Evolutionary conservation across 1,140 invertebrate genomes (phyloP).

Genomic region (Drosophila biarmipes): DNA sequence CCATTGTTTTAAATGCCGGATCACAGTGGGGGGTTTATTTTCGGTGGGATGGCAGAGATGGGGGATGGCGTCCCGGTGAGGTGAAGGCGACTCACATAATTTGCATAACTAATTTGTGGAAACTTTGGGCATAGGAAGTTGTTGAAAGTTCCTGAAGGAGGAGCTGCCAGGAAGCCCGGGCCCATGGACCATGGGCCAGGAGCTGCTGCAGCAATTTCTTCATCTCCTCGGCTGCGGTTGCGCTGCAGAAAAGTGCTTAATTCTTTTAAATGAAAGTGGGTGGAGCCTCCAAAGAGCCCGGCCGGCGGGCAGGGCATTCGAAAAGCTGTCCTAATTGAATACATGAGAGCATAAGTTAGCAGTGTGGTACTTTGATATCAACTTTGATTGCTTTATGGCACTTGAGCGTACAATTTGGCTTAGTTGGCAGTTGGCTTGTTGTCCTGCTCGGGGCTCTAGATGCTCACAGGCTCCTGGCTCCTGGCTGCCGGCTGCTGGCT

Average conservation of each 20-base stretch:
- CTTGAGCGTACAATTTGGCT: slow-evolving; percentile 81
- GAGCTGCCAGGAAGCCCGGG: slow-evolving; percentile 38
- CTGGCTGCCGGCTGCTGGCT: slow-evolving; percentile 1
- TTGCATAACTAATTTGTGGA: slow-evolving; percentile 82
- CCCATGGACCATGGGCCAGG: slow-evolving; percentile 13
- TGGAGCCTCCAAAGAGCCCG: neutral
- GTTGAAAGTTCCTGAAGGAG: slow-evolving; percentile 77
- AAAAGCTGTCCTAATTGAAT: slow-evolving; percentile 81
- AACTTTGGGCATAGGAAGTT: slow-evolving; percentile 81
- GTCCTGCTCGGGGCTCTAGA: slow-evolving; percentile 13
- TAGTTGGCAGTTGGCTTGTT: slow-evolving; percentile 66
- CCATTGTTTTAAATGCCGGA: slow-evolving; percentile 78
- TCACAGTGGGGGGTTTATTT: slow-evolving; percentile 33
- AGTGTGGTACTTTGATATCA: slow-evolving; percentile 81
- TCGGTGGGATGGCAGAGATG: neutral
- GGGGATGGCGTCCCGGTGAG: slow-evolving; percentile 41
- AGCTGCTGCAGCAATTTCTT: slow-evolving; percentile 69
- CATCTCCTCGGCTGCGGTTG: slow-evolving; percentile 56
- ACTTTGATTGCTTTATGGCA: slow-evolving; percentile 82
- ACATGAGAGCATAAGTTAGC: slow-evolving; percentile 81
- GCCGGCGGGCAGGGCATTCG: slow-evolving; percentile 51
- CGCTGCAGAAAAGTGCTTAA: slow-evolving; percentile 77
- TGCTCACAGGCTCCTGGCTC: neutral
- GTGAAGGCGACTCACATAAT: slow-evolving; percentile 80
- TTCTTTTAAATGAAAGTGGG: slow-evolving; percentile 74